Conservation (phyloP, 2,888 invertebrate genomes). For the Margaritifera margaritifera region DNA sequence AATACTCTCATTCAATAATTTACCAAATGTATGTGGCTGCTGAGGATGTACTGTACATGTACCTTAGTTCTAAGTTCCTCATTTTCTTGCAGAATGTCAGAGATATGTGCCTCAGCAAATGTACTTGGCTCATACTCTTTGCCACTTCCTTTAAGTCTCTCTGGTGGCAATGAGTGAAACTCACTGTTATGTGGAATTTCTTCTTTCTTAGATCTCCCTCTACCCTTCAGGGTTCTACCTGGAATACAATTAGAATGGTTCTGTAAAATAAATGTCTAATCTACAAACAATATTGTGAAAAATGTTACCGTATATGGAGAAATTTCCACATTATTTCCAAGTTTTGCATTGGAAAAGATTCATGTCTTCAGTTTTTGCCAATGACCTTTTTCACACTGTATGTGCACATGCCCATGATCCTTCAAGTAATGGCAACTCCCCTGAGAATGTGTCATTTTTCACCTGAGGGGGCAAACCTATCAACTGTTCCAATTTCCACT, state of each 20-base stretch:
- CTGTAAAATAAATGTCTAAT: no score
- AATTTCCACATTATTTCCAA: no score
- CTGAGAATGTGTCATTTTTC: no score
- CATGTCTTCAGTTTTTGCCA: no score
- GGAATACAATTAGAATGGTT: neutral
- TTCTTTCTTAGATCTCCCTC: conserved; percentile 30
- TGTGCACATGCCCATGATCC: no score
- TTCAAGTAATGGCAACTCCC: no score
- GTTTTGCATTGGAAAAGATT: no score
- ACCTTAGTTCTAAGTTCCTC: conserved; percentile 63
- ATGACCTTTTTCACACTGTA: no score
- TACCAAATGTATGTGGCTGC: neutral
- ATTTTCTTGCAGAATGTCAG: conserved; percentile 61
- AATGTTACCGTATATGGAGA: no score
- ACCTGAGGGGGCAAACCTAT: no score
- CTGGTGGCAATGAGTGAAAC: conserved; percentile 23
- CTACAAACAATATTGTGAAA: no score
- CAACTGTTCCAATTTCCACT: no score
- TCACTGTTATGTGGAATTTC: conserved; percentile 30
- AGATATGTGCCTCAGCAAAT: conserved; percentile 61
- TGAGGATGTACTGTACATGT: neutral
- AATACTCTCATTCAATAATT: neutral
- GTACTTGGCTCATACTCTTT: conserved; percentile 56
- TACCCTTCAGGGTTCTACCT: conserved; percentile 37
- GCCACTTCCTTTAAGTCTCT: conserved; percentile 20